A percentile compares a stretch with the other conserved stretches of the same genome.
phyloP scores from a whole-genome alignment of 2,797 vertebrate species.

The Tenualosa ilisha region DNA sequence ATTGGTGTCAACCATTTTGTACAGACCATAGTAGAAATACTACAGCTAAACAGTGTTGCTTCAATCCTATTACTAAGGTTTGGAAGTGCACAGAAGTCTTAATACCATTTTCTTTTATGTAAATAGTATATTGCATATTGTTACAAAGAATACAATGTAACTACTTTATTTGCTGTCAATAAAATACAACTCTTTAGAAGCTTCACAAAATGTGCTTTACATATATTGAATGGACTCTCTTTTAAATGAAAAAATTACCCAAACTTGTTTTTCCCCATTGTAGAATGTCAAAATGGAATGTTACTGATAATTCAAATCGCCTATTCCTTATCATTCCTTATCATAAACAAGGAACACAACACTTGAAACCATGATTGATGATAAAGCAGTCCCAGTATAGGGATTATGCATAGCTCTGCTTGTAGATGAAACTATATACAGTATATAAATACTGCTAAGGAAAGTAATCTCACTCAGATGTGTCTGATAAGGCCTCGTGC shows the following conservation, averaged over 20 bases:
- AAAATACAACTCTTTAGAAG: conserved; percentile 3
- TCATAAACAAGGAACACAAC: too few relatives aligned
- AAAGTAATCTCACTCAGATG: neutral
- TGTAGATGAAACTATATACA: too few relatives aligned
- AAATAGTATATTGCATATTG: neutral
- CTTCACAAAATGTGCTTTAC: neutral
- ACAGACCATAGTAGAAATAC: neutral
- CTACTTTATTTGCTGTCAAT: neutral
- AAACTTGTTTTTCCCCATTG: neutral
- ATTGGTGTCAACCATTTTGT: neutral
- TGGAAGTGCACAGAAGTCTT: neutral
- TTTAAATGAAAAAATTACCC: neutral
- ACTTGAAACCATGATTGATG: neutral
- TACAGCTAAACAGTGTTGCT: neutral
- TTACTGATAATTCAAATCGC: neutral
- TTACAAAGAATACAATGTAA: neutral
- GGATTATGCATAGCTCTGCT: neutral
- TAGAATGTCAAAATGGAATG: neutral
- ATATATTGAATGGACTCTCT: neutral
- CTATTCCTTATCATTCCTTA: too few relatives aligned
- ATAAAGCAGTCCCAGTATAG: neutral
- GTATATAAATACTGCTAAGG: neutral
- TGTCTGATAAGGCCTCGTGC: neutral
- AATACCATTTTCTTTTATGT: neutral
- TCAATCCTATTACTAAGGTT: neutral